Conservation (phyloP, 2,888 invertebrate genomes). For the Electrophaes corylata region DNA sequence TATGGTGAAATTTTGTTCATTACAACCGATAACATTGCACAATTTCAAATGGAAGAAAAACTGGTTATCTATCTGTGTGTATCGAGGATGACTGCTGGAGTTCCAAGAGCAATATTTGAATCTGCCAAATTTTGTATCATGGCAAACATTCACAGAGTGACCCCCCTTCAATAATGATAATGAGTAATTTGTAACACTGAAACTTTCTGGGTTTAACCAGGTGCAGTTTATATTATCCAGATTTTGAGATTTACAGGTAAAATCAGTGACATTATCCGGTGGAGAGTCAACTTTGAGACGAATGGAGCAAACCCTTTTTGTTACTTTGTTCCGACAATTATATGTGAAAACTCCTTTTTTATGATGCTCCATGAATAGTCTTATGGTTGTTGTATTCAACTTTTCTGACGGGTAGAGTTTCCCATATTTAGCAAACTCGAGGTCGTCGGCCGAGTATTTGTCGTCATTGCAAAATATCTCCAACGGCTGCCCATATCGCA, state of each 20-base stretch:
- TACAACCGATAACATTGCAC: slow-evolving; percentile 85
- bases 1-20: slow-evolving; percentile 76
- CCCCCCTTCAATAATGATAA: slow-evolving; percentile 53
- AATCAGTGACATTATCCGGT: slow-evolving; percentile 87
- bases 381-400: slow-evolving; percentile 86
- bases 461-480: slow-evolving; percentile 86
- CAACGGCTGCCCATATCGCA: slow-evolving; percentile 85
- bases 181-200: slow-evolving; percentile 52
- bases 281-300: slow-evolving; percentile 74
- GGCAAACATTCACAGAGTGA: slow-evolving; percentile 45
- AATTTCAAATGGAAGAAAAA: slow-evolving; percentile 85
- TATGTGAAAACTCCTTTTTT: slow-evolving; percentile 79
- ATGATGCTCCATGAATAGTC: slow-evolving; percentile 81
- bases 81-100: slow-evolving; percentile 58
- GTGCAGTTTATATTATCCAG: slow-evolving; percentile 89
- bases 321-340: slow-evolving; percentile 76
- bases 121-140: slow-evolving; percentile 41
- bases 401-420: slow-evolving; percentile 63
- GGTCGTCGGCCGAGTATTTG: slow-evolving; percentile 60
- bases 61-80: slow-evolving; percentile 67
- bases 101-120: slow-evolving; percentile 59
- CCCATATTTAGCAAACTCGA: slow-evolving; percentile 64
- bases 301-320: slow-evolving; percentile 53
- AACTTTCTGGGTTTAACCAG: slow-evolving; percentile 86
- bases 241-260: slow-evolving; percentile 89